Evolutionary conservation across 2,797 vertebrate genomes (phyloP).

Genomic region (Synanceia verrucosa): DNA sequence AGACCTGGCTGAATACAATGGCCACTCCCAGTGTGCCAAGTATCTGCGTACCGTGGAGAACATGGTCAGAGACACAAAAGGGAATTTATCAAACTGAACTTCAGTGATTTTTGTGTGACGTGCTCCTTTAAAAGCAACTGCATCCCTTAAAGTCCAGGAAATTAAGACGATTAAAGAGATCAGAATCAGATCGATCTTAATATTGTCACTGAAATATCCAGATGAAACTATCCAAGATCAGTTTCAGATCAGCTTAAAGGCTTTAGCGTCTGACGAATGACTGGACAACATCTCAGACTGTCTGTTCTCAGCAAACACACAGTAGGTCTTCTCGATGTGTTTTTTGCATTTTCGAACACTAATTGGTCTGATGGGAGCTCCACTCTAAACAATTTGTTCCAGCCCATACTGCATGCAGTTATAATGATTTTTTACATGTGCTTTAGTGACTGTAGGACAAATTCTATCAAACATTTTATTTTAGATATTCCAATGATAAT

Average conservation of each 20-base stretch:
- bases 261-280: neutral
- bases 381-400: conserved; percentile 12
- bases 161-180: neutral
- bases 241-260: too few relatives aligned
- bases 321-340: neutral
- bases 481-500: neutral
- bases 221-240: too few relatives aligned
- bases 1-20: conserved; percentile 93
- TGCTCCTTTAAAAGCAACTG: neutral
- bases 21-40: conserved; percentile 93
- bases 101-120: neutral
- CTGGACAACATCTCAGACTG: neutral
- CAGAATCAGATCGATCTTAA: too few relatives aligned
- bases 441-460: neutral
- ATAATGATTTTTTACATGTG: neutral
- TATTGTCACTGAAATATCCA: too few relatives aligned
- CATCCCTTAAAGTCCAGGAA: neutral
- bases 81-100: neutral
- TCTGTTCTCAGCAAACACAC: neutral
- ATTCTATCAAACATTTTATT: neutral
- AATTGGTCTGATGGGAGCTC: conserved; percentile 28
- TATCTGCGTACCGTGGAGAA: conserved; percentile 95
- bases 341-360: neutral
- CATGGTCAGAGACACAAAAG: conserved; percentile 85
- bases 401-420: neutral